A percentile compares a stretch with the other conserved stretches of the same genome.
These are phyloP conservation scores for Eolophus roseicapilla DNA, from an alignment of 2,113 vertebrate species.

Conservation along the genomic window DNA sequence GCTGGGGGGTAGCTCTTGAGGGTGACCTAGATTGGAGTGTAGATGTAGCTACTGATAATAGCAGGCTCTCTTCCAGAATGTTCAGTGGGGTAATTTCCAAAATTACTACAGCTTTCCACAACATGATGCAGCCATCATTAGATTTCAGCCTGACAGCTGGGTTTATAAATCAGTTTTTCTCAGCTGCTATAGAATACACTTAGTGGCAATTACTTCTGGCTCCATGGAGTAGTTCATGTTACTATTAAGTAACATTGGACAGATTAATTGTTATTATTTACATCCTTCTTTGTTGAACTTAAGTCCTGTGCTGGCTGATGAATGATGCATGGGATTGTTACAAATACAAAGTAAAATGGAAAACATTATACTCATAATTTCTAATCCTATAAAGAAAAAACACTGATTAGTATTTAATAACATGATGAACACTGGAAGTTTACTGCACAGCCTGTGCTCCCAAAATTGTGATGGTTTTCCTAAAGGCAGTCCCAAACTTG, in stretches of 20 bases:
- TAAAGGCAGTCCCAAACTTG: background rate
- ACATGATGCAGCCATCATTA: background rate
- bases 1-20: background rate
- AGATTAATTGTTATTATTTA: constrained; percentile 53
- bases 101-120: background rate
- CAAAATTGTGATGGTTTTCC: background rate
- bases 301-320: background rate
- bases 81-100: background rate
- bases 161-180: constrained; percentile 42
- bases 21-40: background rate
- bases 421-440: background rate
- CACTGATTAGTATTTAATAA: background rate
- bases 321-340: background rate
- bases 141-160: background rate
- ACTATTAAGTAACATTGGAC: constrained; percentile 5
- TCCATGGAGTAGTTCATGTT: background rate
- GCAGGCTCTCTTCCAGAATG: background rate
- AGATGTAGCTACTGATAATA: background rate
- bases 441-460: background rate
- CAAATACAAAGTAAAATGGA: background rate
- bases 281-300: constrained; percentile 14
- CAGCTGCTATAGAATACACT: background rate
- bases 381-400: background rate
- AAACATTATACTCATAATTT: background rate
- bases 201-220: background rate